These are phyloP conservation scores for Rhagonycha fulva DNA, from an alignment of 2,888 invertebrate genomes.

Conservation along the genomic window DNA sequence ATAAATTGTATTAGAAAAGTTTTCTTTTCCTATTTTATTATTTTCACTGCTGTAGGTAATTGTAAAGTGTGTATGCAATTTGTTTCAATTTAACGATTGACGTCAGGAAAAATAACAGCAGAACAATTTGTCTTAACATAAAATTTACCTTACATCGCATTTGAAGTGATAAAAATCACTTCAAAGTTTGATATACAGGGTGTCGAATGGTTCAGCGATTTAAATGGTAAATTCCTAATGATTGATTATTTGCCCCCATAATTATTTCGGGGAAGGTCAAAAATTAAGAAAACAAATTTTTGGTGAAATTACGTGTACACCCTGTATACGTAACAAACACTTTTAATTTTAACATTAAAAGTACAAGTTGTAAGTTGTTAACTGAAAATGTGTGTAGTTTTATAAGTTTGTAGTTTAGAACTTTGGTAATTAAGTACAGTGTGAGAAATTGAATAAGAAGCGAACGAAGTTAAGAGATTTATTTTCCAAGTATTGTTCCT, in stretches of 20 bases:
- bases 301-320: background rate
- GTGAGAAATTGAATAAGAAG: background rate
- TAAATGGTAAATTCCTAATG: too few species aligned
- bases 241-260: too few species aligned
- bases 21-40: background rate
- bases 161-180: background rate
- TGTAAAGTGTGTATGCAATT: background rate
- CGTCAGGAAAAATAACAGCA: background rate
- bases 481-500: background rate
- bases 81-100: background rate
- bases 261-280: too few species aligned
- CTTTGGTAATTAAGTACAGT: background rate
- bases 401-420: background rate
- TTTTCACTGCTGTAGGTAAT: background rate
- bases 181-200: background rate
- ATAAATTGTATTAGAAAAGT: background rate
- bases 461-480: background rate
- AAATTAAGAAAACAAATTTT: too few species aligned
- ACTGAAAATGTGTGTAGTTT: background rate
- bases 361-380: background rate
- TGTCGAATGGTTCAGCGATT: too few species aligned
- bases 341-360: background rate
- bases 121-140: background rate
- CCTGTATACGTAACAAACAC: background rate
- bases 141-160: background rate